Base-by-base conservation (phyloP, 2,797 vertebrate species). In the Gymnothorax javanicus region DNA sequence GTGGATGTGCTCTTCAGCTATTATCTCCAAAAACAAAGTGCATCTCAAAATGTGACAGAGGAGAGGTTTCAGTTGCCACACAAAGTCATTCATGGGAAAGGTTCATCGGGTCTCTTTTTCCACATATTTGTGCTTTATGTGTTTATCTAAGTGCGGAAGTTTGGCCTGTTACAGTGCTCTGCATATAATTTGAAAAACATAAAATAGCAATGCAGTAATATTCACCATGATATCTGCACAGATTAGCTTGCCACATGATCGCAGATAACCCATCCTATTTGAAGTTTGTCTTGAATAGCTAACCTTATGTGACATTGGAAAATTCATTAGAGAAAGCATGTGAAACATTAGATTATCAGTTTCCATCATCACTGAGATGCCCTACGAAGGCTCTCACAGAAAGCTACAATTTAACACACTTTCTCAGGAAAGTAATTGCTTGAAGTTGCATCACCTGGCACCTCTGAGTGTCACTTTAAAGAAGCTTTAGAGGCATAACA, bases 171-270 rank as follows among this genome's bases (percentile, higher is more conserved):
- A 43, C 33, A 43, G 33, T 87, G 82, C 54, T 57, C 56, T 54
- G 84, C 64, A 60, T 20, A 59, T 58, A 59, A 75, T 52, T 56
- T 83, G 20, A 58, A 87, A 20, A 20, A 83, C 58, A 25, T 33
- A 11, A 79, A 82, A 79, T 15, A 11, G 56, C 27, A 82, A 83
- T 52, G 64, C 33, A 69, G 25, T 56, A 83, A 83, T 82, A 59
- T 87, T 64, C 60, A 17, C 79, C 71, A 13, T 43, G 86, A 73
- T 81, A 71, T 87, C 62, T 64, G 60, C 52, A 50, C 73, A 56
- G 77, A 81, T 81, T 20, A 56, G 77, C 52, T 56, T n/a, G 23
- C 77, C 52, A n/a, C 73, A 17, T 81, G 77, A 54, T 56, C 77
- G 56, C 52, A 81, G 23, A 54, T 56, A 52, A 54, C 52, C 77